Evolutionary conservation across 2,888 invertebrate genomes (phyloP).

Genomic region (Clunio marinus): DNA sequence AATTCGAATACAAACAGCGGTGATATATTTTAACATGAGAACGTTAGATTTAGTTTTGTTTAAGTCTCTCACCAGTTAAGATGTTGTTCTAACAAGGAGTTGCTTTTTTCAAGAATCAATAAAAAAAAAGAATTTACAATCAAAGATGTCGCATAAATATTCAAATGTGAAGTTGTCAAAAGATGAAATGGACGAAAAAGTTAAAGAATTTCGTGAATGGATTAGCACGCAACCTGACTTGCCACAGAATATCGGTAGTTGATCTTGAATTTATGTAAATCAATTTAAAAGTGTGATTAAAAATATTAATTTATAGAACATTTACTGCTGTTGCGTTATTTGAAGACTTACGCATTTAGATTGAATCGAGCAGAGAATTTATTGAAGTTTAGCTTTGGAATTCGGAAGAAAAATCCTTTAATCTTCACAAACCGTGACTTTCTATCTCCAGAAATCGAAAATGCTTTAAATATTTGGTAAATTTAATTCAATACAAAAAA

Average conservation of each 20-base stretch:
- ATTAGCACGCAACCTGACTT: slow-evolving; percentile 61
- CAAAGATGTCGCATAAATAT: not conserved
- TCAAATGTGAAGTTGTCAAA: not conserved
- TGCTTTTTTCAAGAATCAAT: not conserved
- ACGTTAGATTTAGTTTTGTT: not conserved
- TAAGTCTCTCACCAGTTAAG: no score
- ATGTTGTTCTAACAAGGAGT: not conserved
- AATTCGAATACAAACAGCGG: not conserved
- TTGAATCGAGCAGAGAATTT: slow-evolving; percentile 58
- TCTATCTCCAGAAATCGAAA: slow-evolving; percentile 53
- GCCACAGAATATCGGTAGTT: slow-evolving; percentile 63
- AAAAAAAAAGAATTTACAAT: not conserved
- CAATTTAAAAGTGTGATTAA: not conserved
- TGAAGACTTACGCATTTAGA: slow-evolving; percentile 56
- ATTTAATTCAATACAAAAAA: slow-evolving; percentile 43
- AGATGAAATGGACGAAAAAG: slow-evolving; percentile 50
- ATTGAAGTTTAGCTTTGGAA: slow-evolving; percentile 57
- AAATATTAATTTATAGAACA: slow-evolving; percentile 54
- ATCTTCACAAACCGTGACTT: slow-evolving; percentile 61
- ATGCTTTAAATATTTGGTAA: slow-evolving; percentile 58
- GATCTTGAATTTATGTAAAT: not conserved
- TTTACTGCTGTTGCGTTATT: slow-evolving; percentile 55
- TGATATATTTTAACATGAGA: not conserved
- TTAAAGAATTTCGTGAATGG: slow-evolving; percentile 57
- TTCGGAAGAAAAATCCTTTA: slow-evolving; percentile 58